Conservation (phyloP, 2,888 invertebrate species). For the Cheilosia grossa region DNA sequence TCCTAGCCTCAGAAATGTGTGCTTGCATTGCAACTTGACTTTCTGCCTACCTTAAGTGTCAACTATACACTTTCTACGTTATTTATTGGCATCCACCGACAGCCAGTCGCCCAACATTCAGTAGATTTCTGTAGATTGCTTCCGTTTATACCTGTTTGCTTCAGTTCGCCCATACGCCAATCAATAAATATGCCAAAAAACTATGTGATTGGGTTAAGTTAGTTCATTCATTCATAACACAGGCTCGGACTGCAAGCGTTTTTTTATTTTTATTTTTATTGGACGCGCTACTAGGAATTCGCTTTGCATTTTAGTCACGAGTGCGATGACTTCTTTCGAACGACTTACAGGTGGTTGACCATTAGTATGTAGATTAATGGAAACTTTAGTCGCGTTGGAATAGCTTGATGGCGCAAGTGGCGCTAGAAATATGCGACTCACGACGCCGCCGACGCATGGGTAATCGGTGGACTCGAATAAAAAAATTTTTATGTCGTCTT, state of each 20-base stretch:
- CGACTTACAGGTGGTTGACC: conserved; percentile 28
- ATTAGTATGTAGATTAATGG: conserved; percentile 48
- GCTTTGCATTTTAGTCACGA: conserved; percentile 45
- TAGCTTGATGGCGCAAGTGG: no score
- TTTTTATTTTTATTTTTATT: not conserved
- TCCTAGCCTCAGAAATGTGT: not conserved
- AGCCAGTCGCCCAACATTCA: conserved; percentile 31
- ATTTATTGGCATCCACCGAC: conserved; percentile 29
- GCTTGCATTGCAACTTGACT: not conserved
- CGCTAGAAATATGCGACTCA: no score
- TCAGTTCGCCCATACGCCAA: not conserved
- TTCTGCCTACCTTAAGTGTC: conserved; percentile 33
- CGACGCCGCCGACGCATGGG: no score
- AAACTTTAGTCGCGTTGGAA: conserved; percentile 23
- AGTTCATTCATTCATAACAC: conserved; percentile 18
- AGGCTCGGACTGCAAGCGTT: not conserved
- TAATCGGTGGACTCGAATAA: no score
- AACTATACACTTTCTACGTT: conserved; percentile 51
- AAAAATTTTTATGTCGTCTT: no score
- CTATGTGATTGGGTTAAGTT: conserved; percentile 48
- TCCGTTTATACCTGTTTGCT: conserved; percentile 32
- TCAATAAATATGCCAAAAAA: conserved; percentile 46
- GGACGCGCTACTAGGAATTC: conserved; percentile 13
- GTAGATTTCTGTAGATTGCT: conserved; percentile 31
- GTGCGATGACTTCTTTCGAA: conserved; percentile 5